phyloP scores from a whole-genome alignment of 1,140 invertebrate species.

The Drosophila sproati region DNA sequence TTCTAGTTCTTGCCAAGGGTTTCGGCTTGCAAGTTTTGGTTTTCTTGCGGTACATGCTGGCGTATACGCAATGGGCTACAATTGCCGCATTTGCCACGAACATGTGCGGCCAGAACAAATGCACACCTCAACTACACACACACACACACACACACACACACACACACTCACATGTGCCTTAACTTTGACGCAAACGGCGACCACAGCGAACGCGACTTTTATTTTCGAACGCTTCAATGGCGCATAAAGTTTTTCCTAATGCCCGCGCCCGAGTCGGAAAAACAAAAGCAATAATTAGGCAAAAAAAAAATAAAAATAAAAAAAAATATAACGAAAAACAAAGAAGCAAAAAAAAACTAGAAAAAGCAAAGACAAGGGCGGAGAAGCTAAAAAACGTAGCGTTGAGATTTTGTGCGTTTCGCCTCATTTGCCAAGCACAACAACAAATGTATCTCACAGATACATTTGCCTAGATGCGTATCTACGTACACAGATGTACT shows the following conservation, averaged over 20 bases:
- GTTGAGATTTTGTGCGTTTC: slow-evolving; percentile 62
- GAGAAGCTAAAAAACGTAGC: slow-evolving; percentile 46
- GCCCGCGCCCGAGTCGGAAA: slow-evolving; percentile 77
- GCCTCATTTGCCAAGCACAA: slow-evolving; percentile 71
- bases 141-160: slow-evolving; percentile 45
- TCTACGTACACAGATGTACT: slow-evolving; percentile 23
- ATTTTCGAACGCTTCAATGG: slow-evolving; percentile 82
- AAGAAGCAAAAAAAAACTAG: slow-evolving; percentile 15
- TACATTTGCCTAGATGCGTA: slow-evolving; percentile 24
- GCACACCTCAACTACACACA: slow-evolving; percentile 39
- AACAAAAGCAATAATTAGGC: slow-evolving; percentile 80
- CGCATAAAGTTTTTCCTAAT: slow-evolving; percentile 82
- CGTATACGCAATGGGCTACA: slow-evolving; percentile 75
- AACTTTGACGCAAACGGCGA: slow-evolving; percentile 66
- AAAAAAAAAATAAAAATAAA: slow-evolving; percentile 41
- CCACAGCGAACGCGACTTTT: slow-evolving; percentile 70
- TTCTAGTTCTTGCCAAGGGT: too few species aligned
- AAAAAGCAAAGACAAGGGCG: slow-evolving; percentile 36
- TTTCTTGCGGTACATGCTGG: slow-evolving; percentile 38
- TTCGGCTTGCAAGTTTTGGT: background rate
- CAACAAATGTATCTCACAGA: slow-evolving; percentile 48
- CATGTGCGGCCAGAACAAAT: slow-evolving; percentile 39
- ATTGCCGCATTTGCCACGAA: slow-evolving; percentile 64
- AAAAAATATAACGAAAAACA: slow-evolving; percentile 16
- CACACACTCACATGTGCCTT: slow-evolving; percentile 2